A percentile compares a stretch with the other conserved stretches of the same genome.
phyloP scores from a whole-genome alignment of 2,888 invertebrate species.

The Polydrusus tereticollis region DNA sequence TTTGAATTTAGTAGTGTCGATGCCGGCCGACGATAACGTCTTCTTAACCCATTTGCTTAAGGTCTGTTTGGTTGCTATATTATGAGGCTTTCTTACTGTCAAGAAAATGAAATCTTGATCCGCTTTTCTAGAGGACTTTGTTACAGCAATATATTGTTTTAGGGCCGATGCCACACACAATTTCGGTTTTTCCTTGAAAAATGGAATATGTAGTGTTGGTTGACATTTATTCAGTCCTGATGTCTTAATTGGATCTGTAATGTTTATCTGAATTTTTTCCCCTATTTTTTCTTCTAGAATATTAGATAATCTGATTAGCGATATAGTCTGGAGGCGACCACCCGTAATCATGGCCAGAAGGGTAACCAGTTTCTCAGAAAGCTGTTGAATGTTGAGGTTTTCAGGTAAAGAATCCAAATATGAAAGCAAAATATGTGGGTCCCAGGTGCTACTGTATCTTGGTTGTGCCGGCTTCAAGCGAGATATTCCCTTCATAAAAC shows the following conservation, averaged over 20 bases:
- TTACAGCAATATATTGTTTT: conserved; percentile 10
- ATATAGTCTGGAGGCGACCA: conserved; percentile 40
- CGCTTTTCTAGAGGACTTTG: no score
- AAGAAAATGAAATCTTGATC: no score
- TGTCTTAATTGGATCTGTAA: neutral
- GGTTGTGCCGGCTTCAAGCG: conserved; percentile 40
- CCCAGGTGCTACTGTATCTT: conserved; percentile 54
- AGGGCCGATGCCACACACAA: conserved; percentile 18
- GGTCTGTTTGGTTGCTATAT: no score
- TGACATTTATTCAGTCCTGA: neutral
- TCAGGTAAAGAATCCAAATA: conserved; percentile 31
- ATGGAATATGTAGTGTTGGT: conserved; percentile 7
- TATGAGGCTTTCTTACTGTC: no score
- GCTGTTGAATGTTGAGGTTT: conserved; percentile 5
- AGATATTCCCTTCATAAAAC: conserved; percentile 43
- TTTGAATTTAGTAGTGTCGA: no score
- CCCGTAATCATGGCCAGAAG: conserved; percentile 35
- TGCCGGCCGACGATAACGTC: no score
- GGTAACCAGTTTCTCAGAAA: conserved; percentile 32
- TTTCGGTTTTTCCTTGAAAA: conserved; percentile 8
- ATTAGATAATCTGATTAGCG: conserved; percentile 32
- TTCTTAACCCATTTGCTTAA: no score
- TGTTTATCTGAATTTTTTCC: conserved; percentile 1
- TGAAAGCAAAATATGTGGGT: conserved; percentile 52
- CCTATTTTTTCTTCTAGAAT: neutral